Evolutionary conservation across 1,140 invertebrate species (phyloP).

Genomic region (Lordiphosa clarofinis): DNA sequence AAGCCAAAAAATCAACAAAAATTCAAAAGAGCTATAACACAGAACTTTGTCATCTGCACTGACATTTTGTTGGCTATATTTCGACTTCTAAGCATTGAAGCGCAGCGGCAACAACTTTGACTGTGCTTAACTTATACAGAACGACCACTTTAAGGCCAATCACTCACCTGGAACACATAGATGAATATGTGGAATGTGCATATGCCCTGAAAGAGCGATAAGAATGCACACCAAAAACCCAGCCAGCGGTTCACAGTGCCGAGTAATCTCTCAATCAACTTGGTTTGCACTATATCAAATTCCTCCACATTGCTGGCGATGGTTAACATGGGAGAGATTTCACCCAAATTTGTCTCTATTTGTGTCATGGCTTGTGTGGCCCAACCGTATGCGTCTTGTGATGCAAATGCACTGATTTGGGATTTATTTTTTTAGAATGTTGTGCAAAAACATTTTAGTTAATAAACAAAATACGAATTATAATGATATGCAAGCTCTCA

Average conservation of each 20-base stretch:
- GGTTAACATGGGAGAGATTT: constrained; percentile 55
- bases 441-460: constrained; percentile 28
- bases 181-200: constrained; percentile 78
- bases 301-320: constrained; percentile 20
- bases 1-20: too few relatives aligned
- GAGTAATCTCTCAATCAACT: constrained; percentile 81
- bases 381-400: constrained; percentile 53
- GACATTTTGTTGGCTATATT: background rate
- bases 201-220: constrained; percentile 82
- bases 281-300: constrained; percentile 50
- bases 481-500: constrained; percentile 49
- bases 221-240: constrained; percentile 83
- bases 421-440: constrained; percentile 25
- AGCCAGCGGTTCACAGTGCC: constrained; percentile 85
- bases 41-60: too few relatives aligned
- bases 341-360: constrained; percentile 25
- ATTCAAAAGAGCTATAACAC: too few relatives aligned
- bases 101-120: constrained; percentile 21
- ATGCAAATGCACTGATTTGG: constrained; percentile 62
- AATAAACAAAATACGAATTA: constrained; percentile 25
- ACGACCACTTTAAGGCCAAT: constrained; percentile 27
- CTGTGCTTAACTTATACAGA: background rate
- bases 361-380: background rate
- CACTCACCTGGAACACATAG: constrained; percentile 78
- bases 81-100: constrained; percentile 26